These are phyloP conservation scores for Yasuhikotakia modesta DNA, from an alignment of 2,797 vertebrate species.

Conservation along the genomic window DNA sequence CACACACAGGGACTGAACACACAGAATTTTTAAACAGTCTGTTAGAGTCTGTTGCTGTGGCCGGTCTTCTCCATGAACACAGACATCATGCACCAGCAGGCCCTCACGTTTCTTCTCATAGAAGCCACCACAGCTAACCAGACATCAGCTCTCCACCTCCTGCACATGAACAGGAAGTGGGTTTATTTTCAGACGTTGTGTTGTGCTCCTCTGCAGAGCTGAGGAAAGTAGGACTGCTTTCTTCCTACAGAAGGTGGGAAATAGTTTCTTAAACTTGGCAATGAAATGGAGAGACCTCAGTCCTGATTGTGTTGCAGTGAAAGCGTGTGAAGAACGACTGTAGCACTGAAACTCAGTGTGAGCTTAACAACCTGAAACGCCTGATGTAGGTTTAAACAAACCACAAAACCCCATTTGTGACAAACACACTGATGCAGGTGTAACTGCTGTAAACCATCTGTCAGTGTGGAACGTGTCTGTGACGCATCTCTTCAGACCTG, in stretches of 20 bases:
- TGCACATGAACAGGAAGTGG: slow-evolving; percentile 80
- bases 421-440: neutral
- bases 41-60: slow-evolving; percentile 35
- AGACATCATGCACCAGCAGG: no score
- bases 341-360: slow-evolving; percentile 6
- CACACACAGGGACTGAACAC: neutral
- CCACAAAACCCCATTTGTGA: neutral
- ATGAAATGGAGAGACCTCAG: slow-evolving; percentile 7
- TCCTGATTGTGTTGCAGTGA: slow-evolving; percentile 28
- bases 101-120: slow-evolving; percentile 54
- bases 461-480: no score
- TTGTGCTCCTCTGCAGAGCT: slow-evolving; percentile 54
- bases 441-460: no score
- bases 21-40: neutral
- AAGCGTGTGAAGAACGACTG: slow-evolving; percentile 26
- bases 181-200: slow-evolving; percentile 74
- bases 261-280: slow-evolving; percentile 53
- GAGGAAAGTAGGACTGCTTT: slow-evolving; percentile 67
- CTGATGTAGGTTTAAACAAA: neutral
- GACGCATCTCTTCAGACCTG: slow-evolving; percentile 74
- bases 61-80: no score
- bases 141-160: slow-evolving; percentile 59
- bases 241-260: slow-evolving; percentile 72
- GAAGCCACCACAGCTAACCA: slow-evolving; percentile 71
- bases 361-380: neutral